Conservation (phyloP, 1,140 invertebrate species). For the Formica exsecta region DNA sequence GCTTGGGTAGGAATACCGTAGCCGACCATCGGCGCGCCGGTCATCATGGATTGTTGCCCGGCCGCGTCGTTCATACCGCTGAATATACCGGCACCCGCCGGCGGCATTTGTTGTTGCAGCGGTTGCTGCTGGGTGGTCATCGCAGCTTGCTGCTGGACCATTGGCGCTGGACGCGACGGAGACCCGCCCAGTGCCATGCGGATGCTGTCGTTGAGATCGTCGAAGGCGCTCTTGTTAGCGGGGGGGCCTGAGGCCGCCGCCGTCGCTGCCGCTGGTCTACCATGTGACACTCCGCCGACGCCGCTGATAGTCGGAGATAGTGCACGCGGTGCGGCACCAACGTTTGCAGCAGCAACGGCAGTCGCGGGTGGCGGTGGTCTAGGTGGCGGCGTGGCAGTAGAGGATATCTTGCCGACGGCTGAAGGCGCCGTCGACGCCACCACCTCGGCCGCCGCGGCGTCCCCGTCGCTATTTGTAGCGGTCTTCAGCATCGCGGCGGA, state of each 20-base stretch:
- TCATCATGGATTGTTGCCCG: constrained; percentile 74
- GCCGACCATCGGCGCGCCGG: constrained; percentile 73
- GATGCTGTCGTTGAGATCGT: constrained; percentile 91
- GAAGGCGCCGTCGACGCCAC: constrained; percentile 77
- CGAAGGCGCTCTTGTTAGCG: constrained; percentile 88
- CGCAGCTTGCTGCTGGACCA: constrained; percentile 67
- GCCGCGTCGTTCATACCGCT: constrained; percentile 67
- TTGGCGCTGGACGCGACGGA: constrained; percentile 85
- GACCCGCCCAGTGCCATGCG: constrained; percentile 89
- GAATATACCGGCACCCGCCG: constrained; percentile 77
- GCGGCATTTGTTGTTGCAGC: constrained; percentile 80
- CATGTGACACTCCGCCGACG: constrained; percentile 76
- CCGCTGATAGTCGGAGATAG: constrained; percentile 78
- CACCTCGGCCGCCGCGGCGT: constrained; percentile 74
- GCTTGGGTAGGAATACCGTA: constrained; percentile 80
- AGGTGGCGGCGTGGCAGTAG: constrained; percentile 86
- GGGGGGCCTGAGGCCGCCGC: constrained; percentile 75
- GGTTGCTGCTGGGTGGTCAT: constrained; percentile 82
- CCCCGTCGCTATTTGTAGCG: constrained; percentile 76
- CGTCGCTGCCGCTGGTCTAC: constrained; percentile 72
- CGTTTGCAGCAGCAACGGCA: constrained; percentile 75
- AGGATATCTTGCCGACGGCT: constrained; percentile 76
- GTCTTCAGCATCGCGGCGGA: constrained; percentile 79
- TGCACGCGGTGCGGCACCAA: constrained; percentile 85
- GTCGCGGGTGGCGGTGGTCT: constrained; percentile 86